phyloP scores from a whole-genome alignment of 2,888 invertebrate genomes.

The Drosophila borborema region DNA sequence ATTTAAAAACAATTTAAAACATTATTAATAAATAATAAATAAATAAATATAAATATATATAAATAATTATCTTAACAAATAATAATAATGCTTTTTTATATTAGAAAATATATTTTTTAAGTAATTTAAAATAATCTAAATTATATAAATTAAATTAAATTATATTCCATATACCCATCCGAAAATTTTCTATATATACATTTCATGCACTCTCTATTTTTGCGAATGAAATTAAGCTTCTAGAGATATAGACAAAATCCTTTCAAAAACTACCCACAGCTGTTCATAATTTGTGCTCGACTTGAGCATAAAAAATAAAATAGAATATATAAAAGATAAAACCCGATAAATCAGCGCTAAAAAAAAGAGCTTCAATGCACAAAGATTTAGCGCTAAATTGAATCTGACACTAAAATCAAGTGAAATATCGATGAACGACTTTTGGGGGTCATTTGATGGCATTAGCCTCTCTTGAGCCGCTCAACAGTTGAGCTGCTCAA shows the following conservation, averaged over 20 bases:
- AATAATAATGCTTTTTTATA: too few relatives aligned
- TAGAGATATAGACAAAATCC: slow-evolving; percentile 11
- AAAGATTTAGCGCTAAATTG: slow-evolving; percentile 66
- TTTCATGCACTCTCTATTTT: background rate
- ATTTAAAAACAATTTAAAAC: too few relatives aligned
- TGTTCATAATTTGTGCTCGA: slow-evolving; percentile 33
- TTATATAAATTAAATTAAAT: too few relatives aligned
- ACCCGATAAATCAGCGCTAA: slow-evolving; percentile 32
- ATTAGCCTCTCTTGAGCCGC: slow-evolving; percentile 60
- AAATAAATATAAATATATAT: too few relatives aligned
- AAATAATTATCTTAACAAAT: too few relatives aligned
- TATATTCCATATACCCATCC: too few relatives aligned
- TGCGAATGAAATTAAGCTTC: background rate
- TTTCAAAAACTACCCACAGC: slow-evolving; percentile 21
- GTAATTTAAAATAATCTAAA: too few relatives aligned
- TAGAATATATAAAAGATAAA: slow-evolving; percentile 5
- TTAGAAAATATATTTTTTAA: too few relatives aligned
- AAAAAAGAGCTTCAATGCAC: slow-evolving; percentile 50
- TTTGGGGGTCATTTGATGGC: slow-evolving; percentile 68
- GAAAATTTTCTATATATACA: too few relatives aligned
- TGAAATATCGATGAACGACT: slow-evolving; percentile 72
- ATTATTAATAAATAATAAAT: too few relatives aligned
- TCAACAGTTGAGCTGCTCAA: slow-evolving; percentile 59
- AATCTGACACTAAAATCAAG: slow-evolving; percentile 69
- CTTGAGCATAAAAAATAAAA: background rate